Percentiles rank a stretch among this genome's conserved stretches.
Evolutionary conservation across 2,888 invertebrate species (phyloP).

Genomic region (Cacoxenus indagator): DNA sequence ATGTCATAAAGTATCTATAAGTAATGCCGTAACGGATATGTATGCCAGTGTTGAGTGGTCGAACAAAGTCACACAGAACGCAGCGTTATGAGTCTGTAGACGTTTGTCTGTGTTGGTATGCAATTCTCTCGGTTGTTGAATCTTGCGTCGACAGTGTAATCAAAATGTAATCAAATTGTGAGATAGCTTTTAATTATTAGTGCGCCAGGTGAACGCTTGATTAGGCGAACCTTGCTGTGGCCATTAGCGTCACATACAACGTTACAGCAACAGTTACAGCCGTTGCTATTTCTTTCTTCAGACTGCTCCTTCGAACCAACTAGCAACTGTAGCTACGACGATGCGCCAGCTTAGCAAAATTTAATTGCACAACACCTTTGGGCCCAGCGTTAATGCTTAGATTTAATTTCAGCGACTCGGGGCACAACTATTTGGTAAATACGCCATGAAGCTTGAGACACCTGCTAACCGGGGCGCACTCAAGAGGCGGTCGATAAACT

Average conservation of each 20-base stretch:
- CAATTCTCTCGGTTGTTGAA: conserved; percentile 3
- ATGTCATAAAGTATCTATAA: conserved; percentile 3
- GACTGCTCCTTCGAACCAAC: too few species aligned
- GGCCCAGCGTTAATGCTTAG: conserved; percentile 1
- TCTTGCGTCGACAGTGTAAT: conserved; percentile 1
- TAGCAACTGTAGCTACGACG: background rate
- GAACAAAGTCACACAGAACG: background rate
- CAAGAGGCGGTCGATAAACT: background rate
- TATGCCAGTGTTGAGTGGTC: background rate
- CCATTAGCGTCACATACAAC: background rate
- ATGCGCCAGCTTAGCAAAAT: conserved; percentile 2
- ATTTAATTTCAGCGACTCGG: conserved; percentile 10
- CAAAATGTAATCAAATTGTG: conserved; percentile 13
- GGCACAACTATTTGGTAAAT: conserved; percentile 10
- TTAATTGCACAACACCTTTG: conserved; percentile 17
- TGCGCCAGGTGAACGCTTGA: conserved; percentile 11
- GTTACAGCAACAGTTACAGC: background rate
- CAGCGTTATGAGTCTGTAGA: background rate
- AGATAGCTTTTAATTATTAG: conserved; percentile 11
- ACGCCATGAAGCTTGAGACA: conserved; percentile 5
- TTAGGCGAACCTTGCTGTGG: background rate
- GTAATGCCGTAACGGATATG: conserved; percentile 1
- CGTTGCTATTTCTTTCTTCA: too few species aligned
- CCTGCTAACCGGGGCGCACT: background rate
- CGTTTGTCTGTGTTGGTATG: background rate